Evolutionary conservation across 2,797 vertebrate species (phyloP), one percentile per base, ranked within the genome.

Genomic region (Rhinogobio ventralis): DNA sequence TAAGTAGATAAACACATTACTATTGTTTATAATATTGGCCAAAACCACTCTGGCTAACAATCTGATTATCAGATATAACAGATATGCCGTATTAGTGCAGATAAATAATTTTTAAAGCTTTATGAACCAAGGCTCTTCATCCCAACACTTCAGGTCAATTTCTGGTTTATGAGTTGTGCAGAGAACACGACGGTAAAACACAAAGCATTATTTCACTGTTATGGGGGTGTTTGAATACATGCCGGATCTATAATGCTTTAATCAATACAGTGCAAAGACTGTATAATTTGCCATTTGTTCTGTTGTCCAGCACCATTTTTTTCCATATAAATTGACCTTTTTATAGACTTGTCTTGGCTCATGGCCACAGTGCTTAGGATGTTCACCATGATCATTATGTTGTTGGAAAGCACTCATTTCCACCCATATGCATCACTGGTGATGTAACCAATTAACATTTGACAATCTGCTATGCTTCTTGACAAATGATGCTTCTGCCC

Each of bases 191-290:
- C 17, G 64, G 67, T 53, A 49, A 79, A 33, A 53, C 66, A 79
- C 76, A 85, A 60, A 85, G 45, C 76, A 51, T 51, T 85, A 64
- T 66, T 85, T 79, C 68, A 72, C 25, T 28, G 14, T 33, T 49
- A 72, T 25, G 53, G 51, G 67, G 53, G n/a, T 60, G 76, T 85
- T 73, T 72, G 30, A 85, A 85, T 79, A 73, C 76, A 79, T 72
- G 82, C 60, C n/a, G 13, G 64, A 72, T 79, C 67, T 79, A 72
- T 77, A 53, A 81, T 53, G 30, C 72, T 84, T 71, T 71, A 81
- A 87, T 87, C 82, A 84, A 77, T 84, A 87, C 39, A 42, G 49
- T 62, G 57, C 28, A 42, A 57, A 79, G 45, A 69, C 55, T 69
- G 60, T 45, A 74, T 36, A 76, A 81, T 84, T 69, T 81, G 51